These are phyloP conservation scores for Isurus oxyrinchus DNA, from an alignment of 2,113 vertebrate species.

Conservation along the genomic window DNA sequence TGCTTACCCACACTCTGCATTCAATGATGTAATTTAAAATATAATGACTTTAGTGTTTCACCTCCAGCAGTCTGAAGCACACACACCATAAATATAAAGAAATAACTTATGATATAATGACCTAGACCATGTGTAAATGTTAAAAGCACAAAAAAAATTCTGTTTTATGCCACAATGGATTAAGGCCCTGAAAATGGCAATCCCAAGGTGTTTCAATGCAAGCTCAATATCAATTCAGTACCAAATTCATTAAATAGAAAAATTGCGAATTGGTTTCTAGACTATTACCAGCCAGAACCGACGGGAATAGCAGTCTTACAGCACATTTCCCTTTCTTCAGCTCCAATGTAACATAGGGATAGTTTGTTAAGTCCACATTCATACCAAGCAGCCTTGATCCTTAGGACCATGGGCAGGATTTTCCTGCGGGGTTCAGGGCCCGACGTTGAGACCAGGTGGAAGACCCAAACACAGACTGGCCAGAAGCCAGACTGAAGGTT, in stretches of 20 bases:
- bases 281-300: background rate
- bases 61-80: background rate
- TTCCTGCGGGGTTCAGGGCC: background rate
- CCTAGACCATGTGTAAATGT: background rate
- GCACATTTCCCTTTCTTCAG: background rate
- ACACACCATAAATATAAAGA: background rate
- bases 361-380: background rate
- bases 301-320: background rate
- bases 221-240: background rate
- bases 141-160: background rate
- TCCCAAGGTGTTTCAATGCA: background rate
- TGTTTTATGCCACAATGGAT: background rate
- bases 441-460: background rate
- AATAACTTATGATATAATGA: background rate
- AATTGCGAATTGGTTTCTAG: background rate
- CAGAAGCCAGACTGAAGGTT: background rate
- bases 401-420: background rate
- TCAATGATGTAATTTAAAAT: background rate
- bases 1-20: background rate
- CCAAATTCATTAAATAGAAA: background rate
- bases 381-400: background rate
- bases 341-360: background rate
- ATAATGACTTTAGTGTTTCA: conserved; percentile 31
- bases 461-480: background rate
- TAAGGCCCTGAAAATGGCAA: background rate